Base-by-base conservation (phyloP, 1,140 invertebrate species). In the Euborellia annulipes region DNA sequence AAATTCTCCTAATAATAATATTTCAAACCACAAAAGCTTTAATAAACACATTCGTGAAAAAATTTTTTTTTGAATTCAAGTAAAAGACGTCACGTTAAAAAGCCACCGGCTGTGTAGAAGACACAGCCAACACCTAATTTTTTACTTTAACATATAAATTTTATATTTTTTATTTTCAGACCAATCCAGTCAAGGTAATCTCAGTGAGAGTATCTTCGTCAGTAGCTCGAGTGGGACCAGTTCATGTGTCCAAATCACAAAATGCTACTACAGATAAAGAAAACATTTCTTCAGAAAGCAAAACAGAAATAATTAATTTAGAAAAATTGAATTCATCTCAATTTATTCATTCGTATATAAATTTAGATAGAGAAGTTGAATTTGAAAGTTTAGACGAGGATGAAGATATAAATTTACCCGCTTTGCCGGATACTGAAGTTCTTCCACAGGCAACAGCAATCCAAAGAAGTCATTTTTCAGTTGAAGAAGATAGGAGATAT, bases 401-500 rank as follows among this genome's bases (percentile, higher is more conserved):
- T 45, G 17, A n/a, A n/a, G 43, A 45, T n/a, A 37, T 27, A 14
- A 32, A 38, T 17, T 43, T 43, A 11, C 17, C 20, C 11, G 32
- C 20, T 41, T 36, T 41, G 11, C 48, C 69, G 16, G 59, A 66
- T 0, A 67, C 65, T 0, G 67, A 71, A 49, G 65, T 70, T 22
- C 54, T 66, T 54, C 47, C 57, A 8, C 70, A 67, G 21, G 62
- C 70, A 0, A 67, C 70, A 0, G 68, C 69, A 43, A 64, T 66
- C 0, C 71, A 69, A 45, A 63, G 67, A 50, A 70, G 65, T 47
- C 68, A 71, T 41, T 70, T 75, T 47, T 66, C 60, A 9, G 65
- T 74, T 0, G 71, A 73, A 36, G 72, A 74, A 52, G 62, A 57
- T 1, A 11, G 23, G 23, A 4, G 23, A 6, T 27, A 27, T 27